These are phyloP conservation scores for Vanessa atalanta DNA, from an alignment of 1,140 invertebrate species.

Conservation along the genomic window DNA sequence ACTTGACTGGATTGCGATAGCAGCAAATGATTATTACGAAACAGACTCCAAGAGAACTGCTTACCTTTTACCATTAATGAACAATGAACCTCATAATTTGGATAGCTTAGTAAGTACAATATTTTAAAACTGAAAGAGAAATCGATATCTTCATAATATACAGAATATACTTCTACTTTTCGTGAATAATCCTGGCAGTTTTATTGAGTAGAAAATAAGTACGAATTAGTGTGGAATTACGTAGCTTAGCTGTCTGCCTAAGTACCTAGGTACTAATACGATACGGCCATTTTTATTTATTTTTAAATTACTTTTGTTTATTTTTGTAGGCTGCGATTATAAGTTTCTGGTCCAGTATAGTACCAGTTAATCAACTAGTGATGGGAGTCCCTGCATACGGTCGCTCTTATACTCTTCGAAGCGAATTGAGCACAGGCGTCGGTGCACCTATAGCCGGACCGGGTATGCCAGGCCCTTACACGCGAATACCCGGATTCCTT, in stretches of 20 bases:
- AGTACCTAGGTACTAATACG: no score
- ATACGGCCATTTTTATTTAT: background rate
- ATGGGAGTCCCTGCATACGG: slow-evolving; percentile 65
- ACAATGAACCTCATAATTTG: slow-evolving; percentile 38
- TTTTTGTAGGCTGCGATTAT: slow-evolving; percentile 60
- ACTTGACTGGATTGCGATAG: slow-evolving; percentile 91
- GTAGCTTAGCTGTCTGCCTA: background rate
- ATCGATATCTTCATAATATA: no score
- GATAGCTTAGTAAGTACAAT: slow-evolving; percentile 36
- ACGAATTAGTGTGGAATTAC: no score
- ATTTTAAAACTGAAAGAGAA: no score
- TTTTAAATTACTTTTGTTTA: background rate
- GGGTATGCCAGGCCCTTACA: slow-evolving; percentile 83
- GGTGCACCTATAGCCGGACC: slow-evolving; percentile 82
- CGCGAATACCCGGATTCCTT: slow-evolving; percentile 85
- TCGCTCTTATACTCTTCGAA: slow-evolving; percentile 82
- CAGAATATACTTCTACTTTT: no score
- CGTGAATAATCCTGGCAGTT: no score
- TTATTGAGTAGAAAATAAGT: no score
- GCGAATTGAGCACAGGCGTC: slow-evolving; percentile 74
- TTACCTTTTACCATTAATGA: slow-evolving; percentile 89
- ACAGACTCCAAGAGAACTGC: slow-evolving; percentile 92
- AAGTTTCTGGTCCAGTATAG: slow-evolving; percentile 57
- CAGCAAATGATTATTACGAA: slow-evolving; percentile 94
- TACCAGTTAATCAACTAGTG: slow-evolving; percentile 55